Evolutionary conservation across 2,113 vertebrate species (phyloP), one percentile per base, ranked within the genome.

Genomic region (Galeopterus variegatus): DNA sequence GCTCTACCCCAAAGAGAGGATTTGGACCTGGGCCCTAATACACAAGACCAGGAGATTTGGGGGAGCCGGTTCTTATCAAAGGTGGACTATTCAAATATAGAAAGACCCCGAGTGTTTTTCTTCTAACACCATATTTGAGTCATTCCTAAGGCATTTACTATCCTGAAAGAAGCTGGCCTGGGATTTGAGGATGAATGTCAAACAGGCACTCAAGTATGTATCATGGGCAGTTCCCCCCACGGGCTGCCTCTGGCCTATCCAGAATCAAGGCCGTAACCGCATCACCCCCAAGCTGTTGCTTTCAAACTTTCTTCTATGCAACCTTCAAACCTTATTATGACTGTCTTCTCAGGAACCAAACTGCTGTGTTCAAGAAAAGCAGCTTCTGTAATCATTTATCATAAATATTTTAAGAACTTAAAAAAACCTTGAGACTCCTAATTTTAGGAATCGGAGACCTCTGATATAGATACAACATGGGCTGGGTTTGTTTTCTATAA

Each of bases 291-390:
- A 36, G 21, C 33, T 15, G 1, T 45, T 73, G 48, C 70, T 54
- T 58, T 36, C 48, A 7, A 26, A 1, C 54, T 52, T 45, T 45
- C 50, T 77, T 86, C 88, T 81, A 28, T 33, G 56, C 52, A 45
- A 23, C 23, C 70, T 54, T 87, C 48, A 81, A 8, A 48, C 60
- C 77, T 69, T 50, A 54, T 48, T 65, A 3, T 2, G 50, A 77
- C 69, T 88, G 89, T 84, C 62, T 94, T 88, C 92, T 93, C 65
- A 72, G 73, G 67, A 69, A 48, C 65, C 65, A 62, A 88, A 70
- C 24, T n/a, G 7, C n/a, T 33, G 0, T 36, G 52, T 58, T 90
- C 24, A 41, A 82, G 87, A 56, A 62, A 81, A 89, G 23, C 12
- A 56, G 26, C 60, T 85, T 67, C 23, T 95, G 2, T 48, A 26